Conservation (phyloP, 2,797 vertebrate genomes). For the Oryzias dopingdopingensis region DNA sequence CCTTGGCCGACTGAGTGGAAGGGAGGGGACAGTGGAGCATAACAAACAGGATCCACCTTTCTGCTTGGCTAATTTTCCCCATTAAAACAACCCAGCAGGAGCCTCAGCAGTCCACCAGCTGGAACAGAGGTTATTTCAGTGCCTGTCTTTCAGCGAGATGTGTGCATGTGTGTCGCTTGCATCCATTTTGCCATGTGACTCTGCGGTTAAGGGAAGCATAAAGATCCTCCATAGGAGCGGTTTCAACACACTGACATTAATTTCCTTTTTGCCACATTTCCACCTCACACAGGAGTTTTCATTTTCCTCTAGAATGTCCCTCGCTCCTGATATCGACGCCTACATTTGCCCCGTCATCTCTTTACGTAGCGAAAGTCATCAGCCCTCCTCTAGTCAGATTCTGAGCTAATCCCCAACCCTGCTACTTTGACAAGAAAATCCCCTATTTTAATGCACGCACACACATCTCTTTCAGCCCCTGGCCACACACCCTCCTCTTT, state of each 20-base stretch:
- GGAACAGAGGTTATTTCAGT: conserved; percentile 93
- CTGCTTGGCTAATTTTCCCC: conserved; percentile 97
- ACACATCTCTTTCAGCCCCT: conserved; percentile 54
- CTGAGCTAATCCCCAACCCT: conserved; percentile 80
- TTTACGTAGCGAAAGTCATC: conserved; percentile 74
- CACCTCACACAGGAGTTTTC: conserved; percentile 55
- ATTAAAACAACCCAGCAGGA: conserved; percentile 96
- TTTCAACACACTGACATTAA: conserved; percentile 77
- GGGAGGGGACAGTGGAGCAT: conserved; percentile 85
- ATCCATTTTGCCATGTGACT: conserved; percentile 55
- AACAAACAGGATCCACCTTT: conserved; percentile 97
- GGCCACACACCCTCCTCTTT: conserved; percentile 30
- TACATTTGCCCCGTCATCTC: conserved; percentile 75
- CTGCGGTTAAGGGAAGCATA: conserved; percentile 65
- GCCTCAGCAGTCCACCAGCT: conserved; percentile 88
- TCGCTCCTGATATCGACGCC: conserved; percentile 67
- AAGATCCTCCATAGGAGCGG: conserved; percentile 71
- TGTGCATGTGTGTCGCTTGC: conserved; percentile 48
- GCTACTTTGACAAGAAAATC: conserved; percentile 82
- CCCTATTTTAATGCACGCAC: conserved; percentile 76
- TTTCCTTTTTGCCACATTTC: conserved; percentile 67
- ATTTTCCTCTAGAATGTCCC: conserved; percentile 49
- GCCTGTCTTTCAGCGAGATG: conserved; percentile 82
- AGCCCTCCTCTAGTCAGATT: conserved; percentile 73
- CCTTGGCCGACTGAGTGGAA: conserved; percentile 81